Evolutionary conservation across 2,888 invertebrate genomes (phyloP), one percentile per base, ranked within the genome.

Genomic region (Chalcosyrphus nemorum): DNA sequence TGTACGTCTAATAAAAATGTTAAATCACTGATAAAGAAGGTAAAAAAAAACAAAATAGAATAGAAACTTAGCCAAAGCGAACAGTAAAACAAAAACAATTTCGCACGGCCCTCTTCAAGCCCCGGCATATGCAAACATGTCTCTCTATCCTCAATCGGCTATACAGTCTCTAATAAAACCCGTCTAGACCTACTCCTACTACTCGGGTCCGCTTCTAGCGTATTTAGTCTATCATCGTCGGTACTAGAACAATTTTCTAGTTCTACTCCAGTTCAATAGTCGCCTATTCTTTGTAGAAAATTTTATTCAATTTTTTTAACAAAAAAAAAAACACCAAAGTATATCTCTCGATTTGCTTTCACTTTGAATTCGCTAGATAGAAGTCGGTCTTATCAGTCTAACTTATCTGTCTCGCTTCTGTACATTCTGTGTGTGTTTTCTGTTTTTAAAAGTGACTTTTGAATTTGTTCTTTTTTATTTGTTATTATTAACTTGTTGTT

Each of bases 1-100:
- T n/a, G 66, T 35, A 21, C 27, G 38, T 59, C 41, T 43, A 78
- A 66, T 78, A 66, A 66, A 71, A 82, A 45, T 77, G 66, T 68
- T 72, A 59, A 71, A 52, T 52, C 50, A 29, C 41, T 77, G 68
- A 72, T 82, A 74, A n/a, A 77, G 24, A 7, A n/a, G 50, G 15
- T 0, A 45, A 11, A 27, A 11, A 27, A 59, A 47, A 66, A 27
- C 15, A 68, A 41, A 56, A 29, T 59, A 52, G 43, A 54, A 54
- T n/a, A 56, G 9, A 43, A 50, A 15, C n/a, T 5, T 38, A 32
- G 7, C 13, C n/a, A 61, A 29, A 45, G 21, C 56, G 27, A 19
- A 11, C 5, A 61, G 17, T 11, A 41, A 43, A 65, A 72, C 57
- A 80, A 75, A 27, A 81, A 63, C 47, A 75, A 81, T 54, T 70